These are phyloP conservation scores for Daubentonia madagascariensis DNA, from an alignment of 2,113 vertebrate species.

Conservation along the genomic window DNA sequence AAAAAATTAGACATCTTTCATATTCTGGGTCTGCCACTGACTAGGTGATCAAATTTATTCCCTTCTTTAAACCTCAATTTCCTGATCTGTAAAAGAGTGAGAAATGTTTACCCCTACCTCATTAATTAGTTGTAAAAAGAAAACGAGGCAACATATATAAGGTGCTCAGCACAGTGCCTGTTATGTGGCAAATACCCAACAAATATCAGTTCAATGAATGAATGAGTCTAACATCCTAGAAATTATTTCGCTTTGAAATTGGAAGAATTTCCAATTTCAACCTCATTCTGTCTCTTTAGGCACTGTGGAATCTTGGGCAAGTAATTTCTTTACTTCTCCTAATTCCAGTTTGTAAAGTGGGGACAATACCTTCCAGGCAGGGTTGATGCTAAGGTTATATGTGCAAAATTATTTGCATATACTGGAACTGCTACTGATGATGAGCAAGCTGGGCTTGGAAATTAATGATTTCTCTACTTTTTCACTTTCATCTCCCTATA, in stretches of 20 bases:
- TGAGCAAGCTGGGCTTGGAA: neutral
- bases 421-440: neutral
- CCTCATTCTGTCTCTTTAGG: neutral
- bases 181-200: neutral
- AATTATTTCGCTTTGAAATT: constrained; percentile 24
- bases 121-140: neutral
- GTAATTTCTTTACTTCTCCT: neutral
- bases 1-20: neutral
- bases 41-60: neutral
- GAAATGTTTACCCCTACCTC: neutral
- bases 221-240: neutral
- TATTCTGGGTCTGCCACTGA: neutral
- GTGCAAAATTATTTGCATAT: neutral
- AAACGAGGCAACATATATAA: neutral
- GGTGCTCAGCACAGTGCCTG: neutral
- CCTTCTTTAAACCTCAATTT: neutral
- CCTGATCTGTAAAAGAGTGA: neutral
- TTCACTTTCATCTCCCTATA: neutral
- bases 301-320: neutral
- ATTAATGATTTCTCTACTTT: neutral
- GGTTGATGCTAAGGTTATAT: neutral
- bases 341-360: neutral
- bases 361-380: neutral
- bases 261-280: neutral
- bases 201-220: neutral